Evolutionary conservation across 1,140 invertebrate species (phyloP), one percentile per base, ranked within the genome.

Genomic region (Pogonomyrmex barbatus): DNA sequence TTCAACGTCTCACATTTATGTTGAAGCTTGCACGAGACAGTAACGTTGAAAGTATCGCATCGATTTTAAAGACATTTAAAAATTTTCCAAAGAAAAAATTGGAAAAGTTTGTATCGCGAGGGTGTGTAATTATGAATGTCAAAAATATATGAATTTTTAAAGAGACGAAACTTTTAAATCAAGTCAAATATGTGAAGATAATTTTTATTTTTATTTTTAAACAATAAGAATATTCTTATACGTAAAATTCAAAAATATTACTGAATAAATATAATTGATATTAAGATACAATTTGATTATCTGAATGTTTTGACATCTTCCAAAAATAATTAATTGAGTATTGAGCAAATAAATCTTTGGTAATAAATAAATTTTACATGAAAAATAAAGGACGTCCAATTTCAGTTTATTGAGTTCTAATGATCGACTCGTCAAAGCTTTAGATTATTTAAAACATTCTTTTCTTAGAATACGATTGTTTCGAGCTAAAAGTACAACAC

Each of bases 1-100:
- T 82, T 30, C 12, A 81, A 71, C 39, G 24, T 71, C 17, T 82
- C 17, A 24, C 24, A 42, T 58, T 62, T 73, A 82, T 71, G 30
- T 62, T 58, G 9, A 45, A 68, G 36, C 50, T 54, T 45, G 78
- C 52, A 71, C 12, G 39, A 33, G 33, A 52, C 24, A 12, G 24
- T 39, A 33, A 71, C 9, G 30, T 63, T 14, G 12, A 56, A 45
- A 45, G 17, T 54, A 33, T 56, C 50, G 24, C 8, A 45, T 68
- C 2, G 54, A 17, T 54, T 68, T 79, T 30, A n/a, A 45, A 33
- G 4, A 12, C 24, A 45, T 14, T 33, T 14, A 42, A 47, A 75
- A 50, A 39, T 36, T 47, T 36, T 8, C 1, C 6, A 45, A 39
- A 4, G 2, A 5, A 5, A 39, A 63, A 62, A 42, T 30, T 24